Evolutionary conservation across 2,888 invertebrate genomes (phyloP).

Genomic region (Pegoplata infirma): DNA sequence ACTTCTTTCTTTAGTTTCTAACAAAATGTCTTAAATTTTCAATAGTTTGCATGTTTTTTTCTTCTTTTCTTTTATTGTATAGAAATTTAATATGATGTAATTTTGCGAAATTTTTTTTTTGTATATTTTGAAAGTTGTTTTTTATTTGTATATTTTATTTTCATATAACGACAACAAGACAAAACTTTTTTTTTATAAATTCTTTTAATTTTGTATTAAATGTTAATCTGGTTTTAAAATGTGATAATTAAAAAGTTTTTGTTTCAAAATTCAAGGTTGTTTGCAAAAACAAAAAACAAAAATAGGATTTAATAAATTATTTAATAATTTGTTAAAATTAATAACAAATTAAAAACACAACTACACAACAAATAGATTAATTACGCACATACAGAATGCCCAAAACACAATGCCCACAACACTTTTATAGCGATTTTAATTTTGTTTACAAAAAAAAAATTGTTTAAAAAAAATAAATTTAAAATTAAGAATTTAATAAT

Average conservation of each 20-base stretch:
- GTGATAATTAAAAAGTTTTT: slow-evolving; percentile 8
- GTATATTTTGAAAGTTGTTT: neutral
- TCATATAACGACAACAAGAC: neutral
- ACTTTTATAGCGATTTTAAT: no score
- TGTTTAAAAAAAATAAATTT: no score
- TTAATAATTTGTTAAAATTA: no score
- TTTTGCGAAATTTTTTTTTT: neutral
- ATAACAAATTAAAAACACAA: no score
- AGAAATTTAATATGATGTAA: slow-evolving; percentile 43
- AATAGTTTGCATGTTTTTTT: slow-evolving; percentile 4
- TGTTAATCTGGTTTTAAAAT: slow-evolving; percentile 14
- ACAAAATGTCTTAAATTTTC: neutral
- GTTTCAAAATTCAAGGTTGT: neutral
- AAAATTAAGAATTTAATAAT: no score
- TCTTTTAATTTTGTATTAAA: neutral
- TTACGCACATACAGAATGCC: no score
- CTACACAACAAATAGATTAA: no score
- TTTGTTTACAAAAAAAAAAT: no score
- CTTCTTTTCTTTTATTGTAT: neutral
- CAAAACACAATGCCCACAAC: no score
- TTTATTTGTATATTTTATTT: neutral
- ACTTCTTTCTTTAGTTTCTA: slow-evolving; percentile 6
- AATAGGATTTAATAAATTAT: no score
- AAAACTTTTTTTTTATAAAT: neutral
- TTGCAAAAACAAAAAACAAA: no score